Evolutionary conservation across 2,113 vertebrate species (phyloP), one percentile per base, ranked within the genome.

Genomic region (Plecturocebus donacophilus): DNA sequence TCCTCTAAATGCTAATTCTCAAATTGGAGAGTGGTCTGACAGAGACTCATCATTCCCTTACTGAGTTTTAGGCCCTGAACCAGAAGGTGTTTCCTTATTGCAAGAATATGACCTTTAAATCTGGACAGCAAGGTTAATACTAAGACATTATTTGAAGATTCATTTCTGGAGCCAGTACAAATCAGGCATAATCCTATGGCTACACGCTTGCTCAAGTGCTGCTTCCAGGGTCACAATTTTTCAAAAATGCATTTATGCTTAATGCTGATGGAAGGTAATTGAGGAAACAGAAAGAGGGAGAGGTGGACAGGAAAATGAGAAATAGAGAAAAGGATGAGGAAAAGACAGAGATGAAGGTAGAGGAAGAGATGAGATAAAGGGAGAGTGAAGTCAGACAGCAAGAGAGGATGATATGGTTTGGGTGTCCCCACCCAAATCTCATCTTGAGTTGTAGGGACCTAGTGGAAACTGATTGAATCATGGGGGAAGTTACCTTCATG

Each of bases 81-180:
- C 40, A 86, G 94, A 93, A 96, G 79, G 86, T 52, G 58, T 73
- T 80, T 61, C 47, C 85, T 94, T 32, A 17, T 96, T 93, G 80
- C 77, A 83, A 91, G 91, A 95, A 93, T 1, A 5, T 94, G 95
- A 98, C 98, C 95, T 98, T 96, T 95, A 97, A 93, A 94, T 96
- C 54, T 85, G 71, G 64, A 91, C 87, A 90, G 45, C 90, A 97
- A 98, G 95, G 97, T 96, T 73, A 96, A 96, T 76, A 87, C 47
- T 5, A 21, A 83, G 61, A 77, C 52, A 71, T 97, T 92, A 94
- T 87, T 84, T 90, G 70, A 95, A 91, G 94, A 96, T 45, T 95
- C 86, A 49, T 92, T 91, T 35, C 83, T 73, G 70, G 80, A 81
- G 56, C 79, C 30, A 47, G 42, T 21, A 61, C 68, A 66, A 66